Conservation (phyloP, 2,113 vertebrate species). For the Turdus rufiventris region DNA sequence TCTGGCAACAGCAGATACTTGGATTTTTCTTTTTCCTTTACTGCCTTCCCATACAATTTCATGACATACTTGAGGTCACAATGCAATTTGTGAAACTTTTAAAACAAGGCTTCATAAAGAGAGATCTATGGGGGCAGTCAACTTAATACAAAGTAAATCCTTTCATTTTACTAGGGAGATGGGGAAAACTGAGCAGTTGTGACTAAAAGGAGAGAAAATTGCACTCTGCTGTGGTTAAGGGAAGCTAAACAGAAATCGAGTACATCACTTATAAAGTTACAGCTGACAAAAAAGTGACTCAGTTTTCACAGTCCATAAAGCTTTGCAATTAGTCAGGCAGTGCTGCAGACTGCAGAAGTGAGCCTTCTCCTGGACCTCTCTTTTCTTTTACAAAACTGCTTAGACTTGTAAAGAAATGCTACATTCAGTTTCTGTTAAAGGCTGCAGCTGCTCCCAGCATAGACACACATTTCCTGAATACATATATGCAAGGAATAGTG, state of each 20-base stretch:
- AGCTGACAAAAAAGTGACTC: conserved; percentile 5
- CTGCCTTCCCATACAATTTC: background rate
- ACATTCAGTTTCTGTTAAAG: background rate
- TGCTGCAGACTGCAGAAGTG: background rate
- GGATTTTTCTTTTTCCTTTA: background rate
- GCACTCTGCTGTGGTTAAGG: background rate
- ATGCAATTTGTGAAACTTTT: background rate
- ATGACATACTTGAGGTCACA: background rate
- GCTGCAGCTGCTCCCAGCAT: background rate
- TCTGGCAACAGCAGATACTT: background rate
- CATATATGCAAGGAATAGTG: background rate
- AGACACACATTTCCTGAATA: background rate
- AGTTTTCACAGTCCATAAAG: background rate
- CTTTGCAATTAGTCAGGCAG: background rate
- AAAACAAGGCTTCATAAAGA: background rate
- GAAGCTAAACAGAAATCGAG: background rate
- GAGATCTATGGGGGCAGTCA: background rate
- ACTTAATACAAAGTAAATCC: background rate
- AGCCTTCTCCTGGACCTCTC: background rate
- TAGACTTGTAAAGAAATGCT: background rate
- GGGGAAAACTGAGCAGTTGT: background rate
- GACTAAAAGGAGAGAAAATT: background rate
- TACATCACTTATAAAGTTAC: background rate
- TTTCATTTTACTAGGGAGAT: background rate
- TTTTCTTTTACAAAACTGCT: background rate